Evolutionary conservation across 2,113 vertebrate genomes (phyloP).

Genomic region (Nettapus auritus): DNA sequence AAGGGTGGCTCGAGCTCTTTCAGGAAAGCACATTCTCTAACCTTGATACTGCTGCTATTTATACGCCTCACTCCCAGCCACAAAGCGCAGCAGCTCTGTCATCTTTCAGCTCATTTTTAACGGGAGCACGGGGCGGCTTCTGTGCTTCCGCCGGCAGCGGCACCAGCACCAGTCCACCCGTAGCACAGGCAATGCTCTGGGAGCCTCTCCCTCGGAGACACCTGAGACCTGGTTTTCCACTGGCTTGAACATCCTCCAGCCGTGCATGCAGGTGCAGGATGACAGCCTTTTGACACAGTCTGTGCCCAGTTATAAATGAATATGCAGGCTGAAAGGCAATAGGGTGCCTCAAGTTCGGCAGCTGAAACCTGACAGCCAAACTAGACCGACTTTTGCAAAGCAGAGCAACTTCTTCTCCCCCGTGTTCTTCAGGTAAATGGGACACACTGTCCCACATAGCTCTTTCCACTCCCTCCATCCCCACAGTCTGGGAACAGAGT

Average conservation of each 20-base stretch:
- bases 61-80: slow-evolving; percentile 18
- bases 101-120: neutral
- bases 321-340: neutral
- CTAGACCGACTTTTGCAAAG: neutral
- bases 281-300: neutral
- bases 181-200: rapidly evolving
- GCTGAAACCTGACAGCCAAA: neutral
- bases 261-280: neutral
- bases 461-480: neutral
- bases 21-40: slow-evolving; percentile 67
- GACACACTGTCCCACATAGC: neutral
- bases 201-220: neutral
- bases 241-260: neutral
- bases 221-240: slow-evolving; percentile 9
- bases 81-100: slow-evolving; percentile 35
- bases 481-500: neutral
- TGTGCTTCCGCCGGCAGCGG: rapidly evolving
- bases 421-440: neutral
- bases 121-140: neutral
- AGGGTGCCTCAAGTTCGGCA: neutral
- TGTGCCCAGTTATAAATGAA: neutral
- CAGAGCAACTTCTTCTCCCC: neutral
- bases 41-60: slow-evolving; percentile 65
- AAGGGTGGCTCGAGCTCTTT: slow-evolving; percentile 66
- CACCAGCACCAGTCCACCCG: neutral